Evolutionary conservation across 2,888 invertebrate genomes (phyloP).

Genomic region (Megalurothrips usitatus): DNA sequence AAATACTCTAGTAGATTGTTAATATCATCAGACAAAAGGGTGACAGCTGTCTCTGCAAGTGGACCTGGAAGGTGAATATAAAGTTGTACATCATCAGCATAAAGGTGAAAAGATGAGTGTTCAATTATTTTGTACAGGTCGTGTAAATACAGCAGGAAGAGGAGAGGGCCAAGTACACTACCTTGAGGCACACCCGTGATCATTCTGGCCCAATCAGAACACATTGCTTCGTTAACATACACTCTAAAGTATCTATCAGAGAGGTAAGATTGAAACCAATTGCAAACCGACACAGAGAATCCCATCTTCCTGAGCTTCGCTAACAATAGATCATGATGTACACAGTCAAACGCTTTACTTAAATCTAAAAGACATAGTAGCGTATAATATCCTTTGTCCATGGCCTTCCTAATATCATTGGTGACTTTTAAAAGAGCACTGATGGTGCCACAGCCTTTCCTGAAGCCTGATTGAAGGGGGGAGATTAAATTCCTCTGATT

Average conservation of each 20-base stretch:
- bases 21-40: too few species aligned
- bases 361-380: neutral
- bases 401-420: neutral
- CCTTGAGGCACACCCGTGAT: neutral
- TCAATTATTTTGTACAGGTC: neutral
- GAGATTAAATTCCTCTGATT: neutral
- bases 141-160: neutral
- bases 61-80: too few species aligned
- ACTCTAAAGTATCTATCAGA: neutral
- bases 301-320: neutral
- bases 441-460: neutral
- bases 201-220: neutral
- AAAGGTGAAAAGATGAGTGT: neutral
- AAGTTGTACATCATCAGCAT: neutral
- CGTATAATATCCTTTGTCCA: neutral
- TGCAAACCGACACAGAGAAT: neutral
- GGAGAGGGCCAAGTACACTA: neutral
- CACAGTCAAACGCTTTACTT: neutral
- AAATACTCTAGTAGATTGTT: too few species aligned
- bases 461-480: neutral
- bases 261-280: neutral
- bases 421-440: neutral
- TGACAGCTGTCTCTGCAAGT: too few species aligned
- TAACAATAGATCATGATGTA: neutral
- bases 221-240: neutral